Percentiles rank a stretch among this genome's conserved stretches.
Evolutionary conservation across 2,888 invertebrate species (phyloP).

Genomic region (Camptogramma bilineatum): DNA sequence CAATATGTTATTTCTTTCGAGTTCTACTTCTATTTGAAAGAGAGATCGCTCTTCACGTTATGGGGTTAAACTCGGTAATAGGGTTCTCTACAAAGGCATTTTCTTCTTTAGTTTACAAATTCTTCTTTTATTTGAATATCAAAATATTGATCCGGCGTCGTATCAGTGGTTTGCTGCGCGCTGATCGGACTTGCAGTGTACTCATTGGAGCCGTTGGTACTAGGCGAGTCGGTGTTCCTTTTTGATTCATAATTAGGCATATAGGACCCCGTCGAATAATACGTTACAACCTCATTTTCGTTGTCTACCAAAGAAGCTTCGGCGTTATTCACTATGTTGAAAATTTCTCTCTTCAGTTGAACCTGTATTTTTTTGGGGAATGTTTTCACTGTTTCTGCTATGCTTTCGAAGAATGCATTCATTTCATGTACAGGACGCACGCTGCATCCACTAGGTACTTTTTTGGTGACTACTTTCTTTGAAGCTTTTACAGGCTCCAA

Average conservation of each 20-base stretch:
- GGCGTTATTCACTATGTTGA: constrained; percentile 26
- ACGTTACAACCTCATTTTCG: background rate
- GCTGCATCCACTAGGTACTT: background rate
- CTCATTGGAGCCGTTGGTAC: background rate
- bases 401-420: constrained; percentile 29
- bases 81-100: too few species aligned
- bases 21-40: too few species aligned
- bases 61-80: too few species aligned
- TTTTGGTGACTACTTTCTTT: constrained; percentile 3
- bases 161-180: background rate
- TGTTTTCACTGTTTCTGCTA: constrained; percentile 32
- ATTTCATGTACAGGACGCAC: constrained; percentile 5
- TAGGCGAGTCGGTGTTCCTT: constrained; percentile 2
- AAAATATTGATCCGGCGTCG: background rate
- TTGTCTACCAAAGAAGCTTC: constrained; percentile 17
- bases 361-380: constrained; percentile 26
- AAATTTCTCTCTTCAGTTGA: constrained; percentile 24
- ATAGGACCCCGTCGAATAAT: constrained; percentile 4
- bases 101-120: background rate
- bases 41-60: too few species aligned
- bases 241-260: background rate
- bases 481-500: background rate
- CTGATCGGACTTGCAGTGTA: background rate
- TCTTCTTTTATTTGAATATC: constrained; percentile 13
- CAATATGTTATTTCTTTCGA: too few species aligned